phyloP scores from a whole-genome alignment of 2,888 invertebrate species.

The Caenorhabditis sp. region DNA sequence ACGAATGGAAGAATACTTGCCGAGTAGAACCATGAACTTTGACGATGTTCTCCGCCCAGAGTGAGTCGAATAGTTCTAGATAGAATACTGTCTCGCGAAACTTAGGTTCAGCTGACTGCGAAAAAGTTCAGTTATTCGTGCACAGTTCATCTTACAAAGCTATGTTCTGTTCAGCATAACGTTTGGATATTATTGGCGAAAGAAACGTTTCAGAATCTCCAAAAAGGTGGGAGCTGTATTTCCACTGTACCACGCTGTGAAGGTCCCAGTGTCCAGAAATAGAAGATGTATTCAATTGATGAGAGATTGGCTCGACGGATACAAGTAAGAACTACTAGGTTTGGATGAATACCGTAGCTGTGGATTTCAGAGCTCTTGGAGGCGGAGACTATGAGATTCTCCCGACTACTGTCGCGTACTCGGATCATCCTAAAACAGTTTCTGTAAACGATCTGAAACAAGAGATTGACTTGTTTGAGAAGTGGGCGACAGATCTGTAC shows the following conservation, averaged over 20 bases:
- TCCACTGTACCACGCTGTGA: constrained; percentile 10
- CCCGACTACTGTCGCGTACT: constrained; percentile 21
- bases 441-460: constrained; percentile 17
- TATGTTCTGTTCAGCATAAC: no score
- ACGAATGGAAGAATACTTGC: constrained; percentile 15
- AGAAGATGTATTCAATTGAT: constrained; percentile 25
- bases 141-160: no score
- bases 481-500: constrained; percentile 18
- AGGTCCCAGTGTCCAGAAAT: constrained; percentile 14
- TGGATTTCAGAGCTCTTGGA: constrained; percentile 11
- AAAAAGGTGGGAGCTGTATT: constrained; percentile 10
- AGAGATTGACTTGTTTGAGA: constrained; percentile 23
- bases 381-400: constrained; percentile 27
- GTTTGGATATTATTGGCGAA: no score
- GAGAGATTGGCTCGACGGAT: constrained; percentile 29
- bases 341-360: not conserved
- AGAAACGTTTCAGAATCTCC: constrained; percentile 14
- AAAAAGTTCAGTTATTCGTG: no score
- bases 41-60: constrained; percentile 19
- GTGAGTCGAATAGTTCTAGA: no score
- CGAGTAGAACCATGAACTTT: constrained; percentile 10
- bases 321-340: not conserved
- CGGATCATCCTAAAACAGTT: constrained; percentile 34
- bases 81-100: no score
- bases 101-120: no score